Evolutionary conservation across 2,113 vertebrate genomes (phyloP).

Genomic region (Malurus alboscapulatus): DNA sequence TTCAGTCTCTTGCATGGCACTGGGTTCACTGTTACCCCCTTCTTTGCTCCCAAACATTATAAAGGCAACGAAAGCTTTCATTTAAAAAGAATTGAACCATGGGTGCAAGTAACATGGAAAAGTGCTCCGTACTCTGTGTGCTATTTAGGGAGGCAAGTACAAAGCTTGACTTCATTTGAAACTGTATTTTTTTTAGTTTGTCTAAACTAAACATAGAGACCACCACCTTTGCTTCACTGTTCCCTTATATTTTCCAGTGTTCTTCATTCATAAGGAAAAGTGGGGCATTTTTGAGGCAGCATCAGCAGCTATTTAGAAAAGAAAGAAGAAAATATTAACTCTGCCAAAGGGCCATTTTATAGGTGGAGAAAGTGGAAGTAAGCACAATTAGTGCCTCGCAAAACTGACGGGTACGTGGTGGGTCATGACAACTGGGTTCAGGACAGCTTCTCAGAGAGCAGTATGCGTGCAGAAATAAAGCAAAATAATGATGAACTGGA

Average conservation of each 20-base stretch:
- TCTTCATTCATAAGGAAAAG: not conserved
- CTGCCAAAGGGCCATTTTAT: not conserved
- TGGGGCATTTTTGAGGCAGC: not conserved
- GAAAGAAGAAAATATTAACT: not conserved
- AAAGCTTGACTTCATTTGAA: not conserved
- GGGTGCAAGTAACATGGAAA: not conserved
- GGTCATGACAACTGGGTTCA: not conserved
- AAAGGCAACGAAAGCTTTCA: not conserved
- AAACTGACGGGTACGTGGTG: not conserved
- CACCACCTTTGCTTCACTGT: rapidly evolving
- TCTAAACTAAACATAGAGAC: not conserved
- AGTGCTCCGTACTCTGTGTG: rapidly evolving
- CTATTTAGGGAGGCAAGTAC: not conserved
- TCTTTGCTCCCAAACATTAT: not conserved
- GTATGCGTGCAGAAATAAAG: not conserved
- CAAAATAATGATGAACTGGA: not conserved
- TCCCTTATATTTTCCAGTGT: not conserved
- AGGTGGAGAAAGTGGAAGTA: not conserved
- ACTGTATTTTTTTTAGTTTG: not conserved
- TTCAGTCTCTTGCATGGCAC: not conserved
- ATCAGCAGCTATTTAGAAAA: not conserved
- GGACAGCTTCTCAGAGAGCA: not conserved
- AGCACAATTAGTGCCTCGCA: not conserved
- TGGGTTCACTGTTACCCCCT: rapidly evolving
- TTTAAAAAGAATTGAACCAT: not conserved